Base-by-base conservation (phyloP, 2,888 invertebrate species). In the Trichogramma dendrolimi region DNA sequence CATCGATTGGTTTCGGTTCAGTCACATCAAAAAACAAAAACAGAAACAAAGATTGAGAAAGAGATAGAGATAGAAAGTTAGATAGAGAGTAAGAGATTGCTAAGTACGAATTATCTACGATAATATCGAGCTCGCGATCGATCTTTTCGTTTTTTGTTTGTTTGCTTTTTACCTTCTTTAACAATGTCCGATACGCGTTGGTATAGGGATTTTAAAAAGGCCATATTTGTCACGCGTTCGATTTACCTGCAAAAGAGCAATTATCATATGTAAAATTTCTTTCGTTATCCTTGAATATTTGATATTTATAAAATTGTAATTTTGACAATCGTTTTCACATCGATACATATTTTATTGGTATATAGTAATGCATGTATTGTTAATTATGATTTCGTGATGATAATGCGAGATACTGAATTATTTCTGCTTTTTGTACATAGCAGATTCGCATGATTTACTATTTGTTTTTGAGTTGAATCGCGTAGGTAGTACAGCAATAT, bases 101-200 rank as follows among this genome's bases (percentile, higher is more conserved):
- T 27, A 47, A 61, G 53, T 59, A 51, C 58, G 48, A 55, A 61
- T 63, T 27, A 27, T 27, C 27, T 27, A 27, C 60, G 55, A 63
- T 54, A 52, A 64, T 58, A 60, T 65, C 62, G 58, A 46, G 51
- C 64, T 60, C 57, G 55, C 55, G 56, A 62, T 62, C 62, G 55
- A 65, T 60, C 58, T 63, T 65, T 52, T 58, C 47, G 14, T 27
- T 27, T 27, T 27, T 27, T 27, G 1, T 27, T 27, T 27, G 27
- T 27, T 27, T 27, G 27, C 27, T 27, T 27, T 64, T 71, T 71
- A 71, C 71, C 71, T 71, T 71, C 70, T 58, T 70, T 67, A 44
- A 68, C 70, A 60, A 70, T 68, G 61, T 70, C 69, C 69, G 70
- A 66, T 68, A 70, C 69, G 62, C 69, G 70, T 65, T 71, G 70